Evolutionary conservation across 1,140 invertebrate genomes (phyloP).

Genomic region (Camponotus vicinus): DNA sequence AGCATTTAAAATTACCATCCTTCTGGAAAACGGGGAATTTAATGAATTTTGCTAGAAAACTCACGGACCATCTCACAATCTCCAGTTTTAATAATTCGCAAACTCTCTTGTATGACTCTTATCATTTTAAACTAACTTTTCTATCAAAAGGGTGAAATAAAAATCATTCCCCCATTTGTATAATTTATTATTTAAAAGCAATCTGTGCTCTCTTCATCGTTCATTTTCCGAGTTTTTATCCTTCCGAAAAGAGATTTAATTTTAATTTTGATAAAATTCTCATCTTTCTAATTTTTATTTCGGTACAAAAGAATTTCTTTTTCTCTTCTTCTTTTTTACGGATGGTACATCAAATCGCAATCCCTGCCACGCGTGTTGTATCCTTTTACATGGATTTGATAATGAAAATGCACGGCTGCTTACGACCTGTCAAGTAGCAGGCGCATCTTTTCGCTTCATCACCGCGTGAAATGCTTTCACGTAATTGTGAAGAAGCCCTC

Average conservation of each 20-base stretch:
- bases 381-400: slow-evolving; percentile 10
- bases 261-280: slow-evolving; percentile 4
- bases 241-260: neutral
- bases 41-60: neutral
- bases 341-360: neutral
- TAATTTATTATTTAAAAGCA: neutral
- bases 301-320: neutral
- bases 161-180: neutral
- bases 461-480: slow-evolving; percentile 28
- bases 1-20: slow-evolving; percentile 29
- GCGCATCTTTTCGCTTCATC: slow-evolving; percentile 43
- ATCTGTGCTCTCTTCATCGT: neutral
- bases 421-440: slow-evolving; percentile 20
- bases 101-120: neutral
- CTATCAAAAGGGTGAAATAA: neutral
- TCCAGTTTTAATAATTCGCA: neutral
- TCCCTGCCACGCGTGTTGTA: neutral
- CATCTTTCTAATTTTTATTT: neutral
- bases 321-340: neutral
- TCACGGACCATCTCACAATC: neutral
- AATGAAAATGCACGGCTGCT: slow-evolving; percentile 27
- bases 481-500: slow-evolving; percentile 46
- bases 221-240: neutral
- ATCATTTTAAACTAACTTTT: neutral
- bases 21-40: slow-evolving; percentile 23